phyloP scores from a whole-genome alignment of 2,113 vertebrate genomes.

The Prietella phreatophila region DNA sequence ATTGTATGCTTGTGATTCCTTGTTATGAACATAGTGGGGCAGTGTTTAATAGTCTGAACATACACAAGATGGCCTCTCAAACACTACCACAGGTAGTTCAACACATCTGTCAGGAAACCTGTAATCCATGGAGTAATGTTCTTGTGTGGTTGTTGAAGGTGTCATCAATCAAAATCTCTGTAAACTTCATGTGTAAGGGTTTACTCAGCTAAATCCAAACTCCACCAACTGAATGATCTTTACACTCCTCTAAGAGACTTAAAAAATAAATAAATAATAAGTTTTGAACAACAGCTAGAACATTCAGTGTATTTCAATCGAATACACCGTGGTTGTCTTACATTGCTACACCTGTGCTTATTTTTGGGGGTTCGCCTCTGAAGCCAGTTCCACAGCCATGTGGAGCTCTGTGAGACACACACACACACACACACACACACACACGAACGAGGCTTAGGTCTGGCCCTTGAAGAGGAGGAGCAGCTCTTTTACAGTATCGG shows the following conservation, averaged over 20 bases:
- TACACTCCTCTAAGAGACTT: neutral
- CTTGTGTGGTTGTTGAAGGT: neutral
- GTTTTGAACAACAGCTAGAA: neutral
- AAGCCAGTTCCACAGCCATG: neutral
- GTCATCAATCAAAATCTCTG: neutral
- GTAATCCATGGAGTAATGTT: conserved; percentile 10
- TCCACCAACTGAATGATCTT: neutral
- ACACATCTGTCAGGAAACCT: neutral
- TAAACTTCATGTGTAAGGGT: neutral
- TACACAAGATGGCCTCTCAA: neutral
- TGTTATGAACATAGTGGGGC: conserved; percentile 31
- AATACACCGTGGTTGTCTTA: neutral
- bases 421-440: conserved; percentile 9
- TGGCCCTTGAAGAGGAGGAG: conserved; percentile 48
- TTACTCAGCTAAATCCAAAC: neutral
- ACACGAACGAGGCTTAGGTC: neutral
- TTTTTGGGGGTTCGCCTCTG: neutral
- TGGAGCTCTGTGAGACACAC: neutral
- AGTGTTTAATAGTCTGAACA: neutral
- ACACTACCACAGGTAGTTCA: neutral
- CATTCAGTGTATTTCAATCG: neutral
- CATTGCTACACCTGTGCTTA: neutral
- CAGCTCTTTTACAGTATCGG: neutral
- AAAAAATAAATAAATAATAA: neutral
- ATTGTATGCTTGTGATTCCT: conserved; percentile 1